These are phyloP conservation scores for Oryctes rhinoceros DNA, from an alignment of 1,140 invertebrate genomes.

Conservation along the genomic window DNA sequence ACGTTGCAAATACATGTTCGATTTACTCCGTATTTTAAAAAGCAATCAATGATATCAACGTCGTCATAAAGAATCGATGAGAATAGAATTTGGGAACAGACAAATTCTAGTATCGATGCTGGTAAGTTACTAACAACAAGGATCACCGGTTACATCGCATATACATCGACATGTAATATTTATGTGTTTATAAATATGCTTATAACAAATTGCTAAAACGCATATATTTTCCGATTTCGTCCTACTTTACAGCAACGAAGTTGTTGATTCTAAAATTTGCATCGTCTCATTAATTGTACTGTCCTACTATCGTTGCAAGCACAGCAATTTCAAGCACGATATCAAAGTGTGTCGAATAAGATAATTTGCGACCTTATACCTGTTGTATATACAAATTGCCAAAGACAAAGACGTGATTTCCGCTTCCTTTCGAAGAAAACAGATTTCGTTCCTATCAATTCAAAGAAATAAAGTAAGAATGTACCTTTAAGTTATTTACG, in stretches of 20 bases:
- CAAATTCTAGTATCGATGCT: too few species aligned
- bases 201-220: not conserved
- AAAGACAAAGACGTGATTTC: not conserved
- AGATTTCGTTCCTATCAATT: not conserved
- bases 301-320: slow-evolving; percentile 1
- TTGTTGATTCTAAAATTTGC: slow-evolving; percentile 3
- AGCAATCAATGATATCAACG: too few species aligned
- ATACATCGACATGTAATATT: too few species aligned
- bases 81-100: too few species aligned
- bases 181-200: too few species aligned
- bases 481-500: not conserved
- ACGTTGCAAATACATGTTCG: too few species aligned
- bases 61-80: too few species aligned
- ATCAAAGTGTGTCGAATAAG: slow-evolving; percentile 23
- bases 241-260: not conserved
- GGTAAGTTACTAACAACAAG: too few species aligned
- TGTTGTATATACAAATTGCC: not conserved
- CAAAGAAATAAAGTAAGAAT: not conserved
- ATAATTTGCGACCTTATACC: slow-evolving; percentile 19
- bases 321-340: not conserved
- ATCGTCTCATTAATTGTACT: not conserved
- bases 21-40: too few species aligned
- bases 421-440: not conserved
- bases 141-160: too few species aligned
- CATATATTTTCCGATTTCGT: not conserved